These are phyloP conservation scores for Apistogramma diplotaenia DNA, from an alignment of 2,113 vertebrate genomes.

Conservation along the genomic window DNA sequence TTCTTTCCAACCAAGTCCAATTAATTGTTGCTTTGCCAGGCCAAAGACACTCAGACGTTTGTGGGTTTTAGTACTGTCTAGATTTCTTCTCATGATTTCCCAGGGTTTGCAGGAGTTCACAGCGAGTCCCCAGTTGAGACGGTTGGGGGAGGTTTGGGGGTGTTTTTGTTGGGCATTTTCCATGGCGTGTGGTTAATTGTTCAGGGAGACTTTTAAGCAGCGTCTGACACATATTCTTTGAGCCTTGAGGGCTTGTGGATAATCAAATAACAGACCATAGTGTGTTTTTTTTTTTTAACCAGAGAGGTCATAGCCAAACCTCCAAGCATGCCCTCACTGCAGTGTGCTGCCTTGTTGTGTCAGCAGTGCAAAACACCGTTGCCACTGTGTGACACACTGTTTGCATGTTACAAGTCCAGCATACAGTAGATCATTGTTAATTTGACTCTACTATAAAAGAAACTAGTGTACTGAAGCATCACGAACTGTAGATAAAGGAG, in stretches of 20 bases:
- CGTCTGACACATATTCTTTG: slow-evolving; percentile 72
- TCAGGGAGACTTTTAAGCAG: slow-evolving; percentile 70
- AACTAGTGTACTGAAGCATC: slow-evolving; percentile 1
- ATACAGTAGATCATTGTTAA: not conserved
- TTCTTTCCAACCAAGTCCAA: slow-evolving; percentile 44
- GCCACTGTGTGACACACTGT: slow-evolving; percentile 11
- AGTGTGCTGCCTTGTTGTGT: slow-evolving; percentile 48
- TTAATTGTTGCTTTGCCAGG: slow-evolving; percentile 56
- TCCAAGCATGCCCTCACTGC: slow-evolving; percentile 44
- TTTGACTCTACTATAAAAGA: slow-evolving; percentile 4
- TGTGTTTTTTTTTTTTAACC: slow-evolving; percentile 23
- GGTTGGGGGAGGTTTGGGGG: slow-evolving; percentile 38
- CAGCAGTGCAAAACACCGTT: slow-evolving; percentile 59
- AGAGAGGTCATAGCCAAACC: slow-evolving; percentile 44
- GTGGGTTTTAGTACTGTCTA: slow-evolving; percentile 56
- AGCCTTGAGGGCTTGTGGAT: slow-evolving; percentile 52
- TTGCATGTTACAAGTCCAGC: not conserved
- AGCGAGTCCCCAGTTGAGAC: slow-evolving; percentile 56
- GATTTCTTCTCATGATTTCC: slow-evolving; percentile 61
- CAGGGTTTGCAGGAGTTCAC: slow-evolving; percentile 68
- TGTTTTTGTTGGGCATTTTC: slow-evolving; percentile 72
- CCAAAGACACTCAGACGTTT: slow-evolving; percentile 61
- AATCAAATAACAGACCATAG: slow-evolving; percentile 55
- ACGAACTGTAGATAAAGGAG: not conserved
- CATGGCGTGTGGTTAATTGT: slow-evolving; percentile 74